These are phyloP conservation scores for Galago senegalensis DNA, from an alignment of 2,797 vertebrate genomes.

Conservation along the genomic window DNA sequence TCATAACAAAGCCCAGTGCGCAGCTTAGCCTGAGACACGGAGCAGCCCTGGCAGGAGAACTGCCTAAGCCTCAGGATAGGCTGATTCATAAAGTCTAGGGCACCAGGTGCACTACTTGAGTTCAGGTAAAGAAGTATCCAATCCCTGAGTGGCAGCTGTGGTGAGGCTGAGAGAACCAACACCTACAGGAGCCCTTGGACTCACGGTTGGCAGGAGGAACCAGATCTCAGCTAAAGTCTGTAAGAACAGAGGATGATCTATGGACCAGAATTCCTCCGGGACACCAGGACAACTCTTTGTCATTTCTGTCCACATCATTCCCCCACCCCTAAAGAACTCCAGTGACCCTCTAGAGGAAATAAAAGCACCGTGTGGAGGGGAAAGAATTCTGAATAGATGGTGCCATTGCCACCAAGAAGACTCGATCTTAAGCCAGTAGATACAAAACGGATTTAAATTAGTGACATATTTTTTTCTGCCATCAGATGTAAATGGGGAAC, in stretches of 20 bases:
- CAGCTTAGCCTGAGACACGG: neutral
- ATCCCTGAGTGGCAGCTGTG: neutral
- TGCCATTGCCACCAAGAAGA: neutral
- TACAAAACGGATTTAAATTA: neutral
- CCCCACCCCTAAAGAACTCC: neutral
- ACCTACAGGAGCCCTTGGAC: too few relatives aligned
- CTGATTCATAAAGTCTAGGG: neutral
- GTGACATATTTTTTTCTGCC: neutral
- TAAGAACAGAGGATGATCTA: neutral
- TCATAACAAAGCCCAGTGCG: neutral
- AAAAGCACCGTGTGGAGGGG: neutral
- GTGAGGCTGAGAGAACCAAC: neutral
- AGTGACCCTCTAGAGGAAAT: neutral
- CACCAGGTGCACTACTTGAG: too few relatives aligned
- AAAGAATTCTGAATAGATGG: neutral
- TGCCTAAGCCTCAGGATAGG: neutral
- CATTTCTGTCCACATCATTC: too few relatives aligned
- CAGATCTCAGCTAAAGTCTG: neutral
- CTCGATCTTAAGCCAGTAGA: neutral
- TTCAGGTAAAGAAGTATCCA: neutral
- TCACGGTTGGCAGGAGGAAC: neutral
- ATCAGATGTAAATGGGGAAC: neutral
- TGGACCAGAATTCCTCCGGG: neutral
- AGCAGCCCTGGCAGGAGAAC: neutral
- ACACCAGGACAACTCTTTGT: neutral